Percentiles rank a stretch among this genome's conserved stretches.
Conservation (phyloP, 2,113 vertebrate species). For the Triplophysa rosa region DNA sequence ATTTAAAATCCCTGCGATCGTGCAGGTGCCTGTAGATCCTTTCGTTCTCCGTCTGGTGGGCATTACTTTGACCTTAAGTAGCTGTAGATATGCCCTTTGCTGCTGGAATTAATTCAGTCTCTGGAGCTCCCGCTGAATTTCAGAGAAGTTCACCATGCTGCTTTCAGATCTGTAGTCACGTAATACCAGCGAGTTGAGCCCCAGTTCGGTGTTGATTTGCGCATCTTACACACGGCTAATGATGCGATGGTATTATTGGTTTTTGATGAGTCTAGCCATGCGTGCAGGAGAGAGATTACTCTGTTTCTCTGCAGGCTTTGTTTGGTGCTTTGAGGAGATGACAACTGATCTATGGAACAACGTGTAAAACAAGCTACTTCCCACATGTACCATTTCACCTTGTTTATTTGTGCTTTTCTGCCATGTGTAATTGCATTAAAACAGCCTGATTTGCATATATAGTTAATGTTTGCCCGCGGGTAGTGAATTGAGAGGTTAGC, state of each 20-base stretch:
- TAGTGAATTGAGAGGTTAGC: constrained; percentile 34
- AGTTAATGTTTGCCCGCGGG: constrained; percentile 35
- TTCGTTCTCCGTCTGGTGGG: constrained; percentile 15
- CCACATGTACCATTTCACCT: constrained; percentile 14
- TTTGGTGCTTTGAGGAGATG: background rate
- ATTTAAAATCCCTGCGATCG: background rate
- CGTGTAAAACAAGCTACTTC: constrained; percentile 16
- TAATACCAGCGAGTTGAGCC: constrained; percentile 19
- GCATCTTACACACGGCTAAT: constrained; percentile 37
- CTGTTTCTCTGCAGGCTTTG: constrained; percentile 1
- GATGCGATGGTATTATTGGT: constrained; percentile 43
- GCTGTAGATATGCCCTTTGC: constrained; percentile 25
- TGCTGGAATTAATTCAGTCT: constrained; percentile 24
- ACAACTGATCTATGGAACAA: constrained; percentile 20
- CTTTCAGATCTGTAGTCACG: constrained; percentile 1
- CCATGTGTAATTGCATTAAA: constrained; percentile 7
- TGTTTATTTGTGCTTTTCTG: constrained; percentile 17
- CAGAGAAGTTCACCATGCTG: background rate
- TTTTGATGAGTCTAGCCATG: constrained; percentile 27
- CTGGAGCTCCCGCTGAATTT: constrained; percentile 3
- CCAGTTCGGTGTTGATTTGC: constrained; percentile 13
- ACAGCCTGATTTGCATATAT: constrained; percentile 44
- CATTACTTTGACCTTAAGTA: constrained; percentile 34
- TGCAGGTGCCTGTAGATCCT: constrained; percentile 22
- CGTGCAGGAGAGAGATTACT: constrained; percentile 19